Conservation (phyloP, 2,888 invertebrate genomes). For the Abrostola triplasia region DNA sequence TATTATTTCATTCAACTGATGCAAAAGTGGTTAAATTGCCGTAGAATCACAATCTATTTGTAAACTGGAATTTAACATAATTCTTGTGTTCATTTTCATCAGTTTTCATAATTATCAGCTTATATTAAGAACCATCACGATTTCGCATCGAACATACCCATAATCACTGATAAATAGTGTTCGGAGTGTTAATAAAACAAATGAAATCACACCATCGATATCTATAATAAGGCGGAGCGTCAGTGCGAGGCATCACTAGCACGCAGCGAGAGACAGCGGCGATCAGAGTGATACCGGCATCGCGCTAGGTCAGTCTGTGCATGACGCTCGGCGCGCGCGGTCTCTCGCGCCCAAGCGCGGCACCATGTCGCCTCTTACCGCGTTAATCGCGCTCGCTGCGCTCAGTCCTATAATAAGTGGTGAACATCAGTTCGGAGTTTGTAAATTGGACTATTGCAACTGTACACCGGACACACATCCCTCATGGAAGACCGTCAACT, state of each 20-base stretch:
- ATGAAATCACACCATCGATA: slow-evolving; percentile 75
- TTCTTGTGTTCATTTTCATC: background rate
- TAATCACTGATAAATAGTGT: slow-evolving; percentile 57
- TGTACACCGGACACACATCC: slow-evolving; percentile 88
- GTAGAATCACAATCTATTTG: too few species aligned
- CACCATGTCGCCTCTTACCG: slow-evolving; percentile 74
- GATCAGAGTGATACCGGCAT: slow-evolving; percentile 47
- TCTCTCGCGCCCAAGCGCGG: slow-evolving; percentile 78
- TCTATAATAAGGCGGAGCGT: slow-evolving; percentile 71
- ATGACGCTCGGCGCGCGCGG: slow-evolving; percentile 75
- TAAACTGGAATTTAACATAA: too few species aligned
- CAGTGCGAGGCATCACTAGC: slow-evolving; percentile 71
- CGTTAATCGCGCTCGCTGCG: slow-evolving; percentile 86
- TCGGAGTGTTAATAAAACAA: slow-evolving; percentile 59
- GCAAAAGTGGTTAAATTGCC: too few species aligned
- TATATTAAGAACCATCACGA: slow-evolving; percentile 56
- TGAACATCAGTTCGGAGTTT: slow-evolving; percentile 76
- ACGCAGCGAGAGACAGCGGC: slow-evolving; percentile 57
- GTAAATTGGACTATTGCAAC: slow-evolving; percentile 86
- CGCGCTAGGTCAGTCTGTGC: slow-evolving; percentile 70
- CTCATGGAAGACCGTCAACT: slow-evolving; percentile 90
- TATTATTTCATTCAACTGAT: too few species aligned
- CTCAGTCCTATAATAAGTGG: slow-evolving; percentile 70
- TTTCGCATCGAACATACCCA: slow-evolving; percentile 59
- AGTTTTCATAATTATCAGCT: slow-evolving; percentile 51